These are phyloP conservation scores for Murina feae DNA, from an alignment of 2,113 vertebrate genomes.

Conservation along the genomic window DNA sequence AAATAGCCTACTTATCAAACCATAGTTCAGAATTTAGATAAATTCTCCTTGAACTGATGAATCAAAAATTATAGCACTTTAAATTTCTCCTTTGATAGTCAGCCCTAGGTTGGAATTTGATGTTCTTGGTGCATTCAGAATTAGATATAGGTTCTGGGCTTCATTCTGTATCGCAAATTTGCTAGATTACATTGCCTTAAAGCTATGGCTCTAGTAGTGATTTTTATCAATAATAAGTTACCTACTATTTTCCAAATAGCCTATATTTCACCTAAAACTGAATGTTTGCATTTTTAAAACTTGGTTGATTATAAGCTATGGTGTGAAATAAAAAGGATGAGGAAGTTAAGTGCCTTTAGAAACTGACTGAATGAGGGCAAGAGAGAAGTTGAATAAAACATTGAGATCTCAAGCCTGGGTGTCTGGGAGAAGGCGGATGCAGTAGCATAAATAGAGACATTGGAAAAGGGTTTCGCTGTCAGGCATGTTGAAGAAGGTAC, in stretches of 20 bases:
- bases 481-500: not conserved
- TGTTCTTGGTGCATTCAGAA: not conserved
- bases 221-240: not conserved
- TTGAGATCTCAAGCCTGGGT: not conserved
- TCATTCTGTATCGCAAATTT: not conserved
- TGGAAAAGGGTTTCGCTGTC: not conserved
- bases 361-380: not conserved
- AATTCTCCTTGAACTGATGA: not conserved
- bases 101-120: not conserved
- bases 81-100: not conserved
- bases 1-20: not conserved
- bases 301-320: not conserved
- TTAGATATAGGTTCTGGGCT: not conserved
- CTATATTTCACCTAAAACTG: not conserved
- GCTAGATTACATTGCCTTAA: not conserved
- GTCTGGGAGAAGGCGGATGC: not conserved
- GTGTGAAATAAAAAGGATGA: not conserved
- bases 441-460: not conserved
- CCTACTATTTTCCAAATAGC: not conserved
- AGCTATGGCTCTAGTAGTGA: not conserved
- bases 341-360: not conserved
- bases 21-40: not conserved
- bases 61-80: not conserved
- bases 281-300: not conserved
- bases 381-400: not conserved